Percentiles rank a stretch among this genome's conserved stretches.
Conservation (phyloP, 2,888 invertebrate species). For the Scaeva pyrastri region DNA sequence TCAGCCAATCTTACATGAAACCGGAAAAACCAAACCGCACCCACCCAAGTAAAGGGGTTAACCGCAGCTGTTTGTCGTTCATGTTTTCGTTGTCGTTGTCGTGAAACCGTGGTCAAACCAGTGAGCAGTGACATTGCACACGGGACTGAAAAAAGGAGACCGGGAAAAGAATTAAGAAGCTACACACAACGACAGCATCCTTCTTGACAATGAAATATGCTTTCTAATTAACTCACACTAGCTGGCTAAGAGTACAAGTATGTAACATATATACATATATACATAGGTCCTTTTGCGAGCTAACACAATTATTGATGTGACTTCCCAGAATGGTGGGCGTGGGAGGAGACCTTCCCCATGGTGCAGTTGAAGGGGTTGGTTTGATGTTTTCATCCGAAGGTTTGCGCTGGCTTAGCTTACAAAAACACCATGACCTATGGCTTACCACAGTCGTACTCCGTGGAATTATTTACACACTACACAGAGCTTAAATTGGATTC, state of each 20-base stretch:
- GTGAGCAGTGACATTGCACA: neutral
- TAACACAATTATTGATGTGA: constrained; percentile 25
- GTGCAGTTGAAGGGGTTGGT: too few species aligned
- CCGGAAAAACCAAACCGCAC: constrained; percentile 37
- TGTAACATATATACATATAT: too few species aligned
- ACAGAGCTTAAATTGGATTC: neutral
- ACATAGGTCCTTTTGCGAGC: constrained; percentile 24
- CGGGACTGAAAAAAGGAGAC: neutral
- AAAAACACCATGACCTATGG: neutral
- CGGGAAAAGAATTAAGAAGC: constrained; percentile 18
- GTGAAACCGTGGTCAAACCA: constrained; percentile 9
- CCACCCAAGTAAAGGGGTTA: constrained; percentile 38
- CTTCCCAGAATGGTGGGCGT: neutral
- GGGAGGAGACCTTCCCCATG: neutral
- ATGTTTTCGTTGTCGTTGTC: too few species aligned
- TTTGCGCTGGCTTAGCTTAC: neutral
- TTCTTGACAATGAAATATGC: constrained; percentile 58
- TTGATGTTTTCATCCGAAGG: constrained; percentile 2
- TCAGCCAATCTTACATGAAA: constrained; percentile 13
- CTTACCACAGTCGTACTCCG: constrained; percentile 2
- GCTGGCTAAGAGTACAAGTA: neutral
- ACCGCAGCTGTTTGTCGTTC: constrained; percentile 20
- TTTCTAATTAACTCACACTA: constrained; percentile 55
- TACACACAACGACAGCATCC: constrained; percentile 33
- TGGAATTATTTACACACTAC: constrained; percentile 43